Evolutionary conservation across 2,797 vertebrate genomes (phyloP).

Genomic region (Chlorospingus flavigularis): DNA sequence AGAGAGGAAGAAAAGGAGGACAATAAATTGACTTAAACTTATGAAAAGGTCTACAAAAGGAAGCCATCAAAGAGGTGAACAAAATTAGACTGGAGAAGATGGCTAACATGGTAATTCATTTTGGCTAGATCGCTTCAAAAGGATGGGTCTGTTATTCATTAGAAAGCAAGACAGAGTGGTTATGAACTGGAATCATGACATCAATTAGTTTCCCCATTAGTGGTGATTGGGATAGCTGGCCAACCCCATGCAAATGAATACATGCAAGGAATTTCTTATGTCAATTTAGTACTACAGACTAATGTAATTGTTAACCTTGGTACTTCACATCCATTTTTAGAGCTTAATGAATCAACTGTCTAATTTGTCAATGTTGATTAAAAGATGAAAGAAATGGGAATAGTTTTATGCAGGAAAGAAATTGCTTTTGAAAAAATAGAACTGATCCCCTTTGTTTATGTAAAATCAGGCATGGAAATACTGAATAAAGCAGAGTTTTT

Average conservation of each 20-base stretch:
- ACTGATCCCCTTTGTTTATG: not conserved
- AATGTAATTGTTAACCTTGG: conserved; percentile 64
- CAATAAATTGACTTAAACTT: not conserved
- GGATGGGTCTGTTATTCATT: conserved; percentile 36
- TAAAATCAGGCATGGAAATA: conserved; percentile 20
- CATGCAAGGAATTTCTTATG: conserved; percentile 58
- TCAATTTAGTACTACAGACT: conserved; percentile 53
- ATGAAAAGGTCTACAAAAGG: not conserved
- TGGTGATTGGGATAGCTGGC: conserved; percentile 24
- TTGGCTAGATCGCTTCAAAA: conserved; percentile 15
- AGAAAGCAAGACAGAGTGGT: conserved; percentile 39
- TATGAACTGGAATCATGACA: conserved; percentile 62
- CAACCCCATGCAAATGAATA: conserved; percentile 5
- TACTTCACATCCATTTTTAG: conserved; percentile 44
- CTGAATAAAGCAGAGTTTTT: not conserved
- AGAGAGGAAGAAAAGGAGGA: not conserved
- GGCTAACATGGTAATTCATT: conserved; percentile 38
- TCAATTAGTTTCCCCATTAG: conserved; percentile 65
- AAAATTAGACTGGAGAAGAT: conserved; percentile 10
- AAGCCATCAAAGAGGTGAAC: not conserved
- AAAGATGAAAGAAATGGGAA: conserved; percentile 59
- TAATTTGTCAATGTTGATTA: conserved; percentile 64
- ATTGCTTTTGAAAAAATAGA: conserved; percentile 48
- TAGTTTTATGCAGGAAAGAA: conserved; percentile 36
- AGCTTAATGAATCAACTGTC: conserved; percentile 56